These are phyloP conservation scores for Zaprionus bogoriensis DNA, from an alignment of 2,888 invertebrate genomes.

Conservation along the genomic window DNA sequence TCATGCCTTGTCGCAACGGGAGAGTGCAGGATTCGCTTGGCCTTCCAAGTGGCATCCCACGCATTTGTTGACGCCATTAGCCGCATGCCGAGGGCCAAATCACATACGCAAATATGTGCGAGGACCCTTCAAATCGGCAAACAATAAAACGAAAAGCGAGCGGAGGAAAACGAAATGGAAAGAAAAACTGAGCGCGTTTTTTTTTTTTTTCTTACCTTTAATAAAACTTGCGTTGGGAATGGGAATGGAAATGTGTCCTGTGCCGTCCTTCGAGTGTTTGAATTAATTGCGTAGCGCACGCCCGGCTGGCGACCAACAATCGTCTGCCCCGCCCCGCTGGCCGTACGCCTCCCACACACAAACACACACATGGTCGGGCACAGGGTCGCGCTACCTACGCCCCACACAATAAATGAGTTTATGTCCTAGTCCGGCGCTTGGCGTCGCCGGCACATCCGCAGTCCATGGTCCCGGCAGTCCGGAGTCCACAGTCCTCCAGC, in stretches of 20 bases:
- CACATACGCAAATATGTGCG: constrained; percentile 65
- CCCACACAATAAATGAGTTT: constrained; percentile 73
- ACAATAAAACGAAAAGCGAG: constrained; percentile 28
- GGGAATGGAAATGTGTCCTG: constrained; percentile 44
- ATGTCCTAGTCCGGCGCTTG: constrained; percentile 68
- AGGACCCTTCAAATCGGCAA: constrained; percentile 33
- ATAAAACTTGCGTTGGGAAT: constrained; percentile 20
- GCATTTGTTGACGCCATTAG: constrained; percentile 70
- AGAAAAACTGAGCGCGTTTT: background rate
- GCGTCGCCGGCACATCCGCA: constrained; percentile 53
- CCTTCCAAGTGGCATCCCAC: constrained; percentile 49
- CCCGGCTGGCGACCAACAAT: constrained; percentile 66
- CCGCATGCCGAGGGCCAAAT: constrained; percentile 61
- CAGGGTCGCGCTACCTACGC: constrained; percentile 36
- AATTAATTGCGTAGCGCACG: constrained; percentile 74
- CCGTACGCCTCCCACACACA: background rate
- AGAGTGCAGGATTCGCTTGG: constrained; percentile 3
- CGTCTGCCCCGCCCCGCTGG: background rate
- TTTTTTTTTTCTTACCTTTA: constrained; percentile 40
- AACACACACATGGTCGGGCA: background rate
- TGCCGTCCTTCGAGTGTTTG: constrained; percentile 73
- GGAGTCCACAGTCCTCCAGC: constrained; percentile 20
- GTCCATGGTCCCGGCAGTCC: constrained; percentile 14
- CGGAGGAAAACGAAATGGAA: constrained; percentile 9
- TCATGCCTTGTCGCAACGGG: constrained; percentile 10